Evolutionary conservation across 2,888 invertebrate genomes (phyloP), one percentile per base, ranked within the genome.

Genomic region (Gymnocheta viridis): DNA sequence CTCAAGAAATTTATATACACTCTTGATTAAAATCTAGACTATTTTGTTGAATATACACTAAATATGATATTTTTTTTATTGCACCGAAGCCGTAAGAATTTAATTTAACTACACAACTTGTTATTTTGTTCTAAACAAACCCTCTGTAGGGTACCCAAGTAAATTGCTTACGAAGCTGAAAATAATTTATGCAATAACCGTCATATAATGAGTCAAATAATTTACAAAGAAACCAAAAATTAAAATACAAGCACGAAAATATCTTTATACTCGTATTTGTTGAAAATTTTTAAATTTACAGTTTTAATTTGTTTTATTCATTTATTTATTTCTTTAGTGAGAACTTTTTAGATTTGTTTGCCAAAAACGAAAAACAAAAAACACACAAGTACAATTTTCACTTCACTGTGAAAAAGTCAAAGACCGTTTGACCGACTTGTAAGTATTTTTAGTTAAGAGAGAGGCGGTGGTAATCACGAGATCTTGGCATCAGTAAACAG

Each of bases 361-460:
- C 81, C 74, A 81, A 81, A 81, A 69, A 54, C 9, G 41, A 44
- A 60, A 67, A 66, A 19, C 4, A 10, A 22, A 44, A 27, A 32
- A 69, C 29, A 19, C 24, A 49, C 24, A n/a, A 69, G 22, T 54
- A 47, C 41, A 12, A 47, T 76, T 38, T 73, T 60, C 72, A 67
- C 73, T 78, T 62, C 67, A 67, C 72, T 67, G 73, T 62, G 67
- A 60, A 85, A 86, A 87, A 89, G 90, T 90, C 90, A 90, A 90
- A 90, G 90, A 90, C 90, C 91, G 90, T 88, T 87, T 90, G 90
- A 90, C 91, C 90, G 90, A 90, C 87, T 90, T 89, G 12, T 17
- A 4, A 9, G 7, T 22, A 29, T 35, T 51, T 51, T 64, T 29
- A 32, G n/a, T 32, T 22, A 7, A 66, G 4, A 19, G 22, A 66